These are phyloP conservation scores for Polia nebulosa DNA, from an alignment of 2,888 invertebrate genomes.

Conservation along the genomic window DNA sequence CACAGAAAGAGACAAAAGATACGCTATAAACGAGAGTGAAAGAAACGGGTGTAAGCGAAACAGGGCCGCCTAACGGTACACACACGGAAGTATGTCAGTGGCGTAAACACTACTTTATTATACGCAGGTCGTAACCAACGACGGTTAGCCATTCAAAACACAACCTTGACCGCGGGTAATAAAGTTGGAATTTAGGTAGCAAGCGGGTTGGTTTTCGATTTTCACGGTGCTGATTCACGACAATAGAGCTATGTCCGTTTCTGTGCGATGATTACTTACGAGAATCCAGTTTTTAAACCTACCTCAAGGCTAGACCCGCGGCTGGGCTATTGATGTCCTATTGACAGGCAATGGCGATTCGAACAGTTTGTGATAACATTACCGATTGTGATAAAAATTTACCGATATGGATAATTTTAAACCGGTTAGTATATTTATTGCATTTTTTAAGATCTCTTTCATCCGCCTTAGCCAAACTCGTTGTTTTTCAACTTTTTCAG, in stretches of 20 bases:
- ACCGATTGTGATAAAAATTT: conserved; percentile 17
- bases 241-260: conserved; percentile 85
- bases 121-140: conserved; percentile 80
- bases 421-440: background rate
- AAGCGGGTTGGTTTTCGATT: conserved; percentile 85
- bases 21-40: conserved; percentile 85
- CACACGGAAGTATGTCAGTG: conserved; percentile 90
- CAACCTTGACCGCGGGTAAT: conserved; percentile 84
- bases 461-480: background rate
- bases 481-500: background rate
- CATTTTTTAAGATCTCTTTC: background rate
- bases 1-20: conserved; percentile 81
- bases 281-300: conserved; percentile 85
- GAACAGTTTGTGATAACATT: background rate
- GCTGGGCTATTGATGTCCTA: conserved; percentile 47
- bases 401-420: conserved; percentile 1
- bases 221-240: conserved; percentile 89
- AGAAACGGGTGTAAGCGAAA: conserved; percentile 84
- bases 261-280: conserved; percentile 82
- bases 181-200: conserved; percentile 76
- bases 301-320: conserved; percentile 84
- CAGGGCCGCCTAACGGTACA: conserved; percentile 90
- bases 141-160: conserved; percentile 70
- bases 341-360: conserved; percentile 39
- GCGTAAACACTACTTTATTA: conserved; percentile 81